Evolutionary conservation across 2,888 invertebrate species (phyloP).

Genomic region (Sericinus montela): DNA sequence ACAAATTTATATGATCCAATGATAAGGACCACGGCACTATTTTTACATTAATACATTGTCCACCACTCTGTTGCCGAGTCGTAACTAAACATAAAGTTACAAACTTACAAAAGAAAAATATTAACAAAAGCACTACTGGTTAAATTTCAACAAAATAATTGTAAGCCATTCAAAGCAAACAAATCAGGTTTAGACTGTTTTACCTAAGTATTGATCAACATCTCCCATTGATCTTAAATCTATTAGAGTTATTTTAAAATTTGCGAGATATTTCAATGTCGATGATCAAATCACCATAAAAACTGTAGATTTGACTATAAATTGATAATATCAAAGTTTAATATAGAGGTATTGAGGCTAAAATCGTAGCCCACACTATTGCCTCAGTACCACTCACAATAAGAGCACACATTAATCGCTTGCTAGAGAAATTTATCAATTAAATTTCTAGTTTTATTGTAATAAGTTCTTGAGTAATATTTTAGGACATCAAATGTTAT

Average conservation of each 20-base stretch:
- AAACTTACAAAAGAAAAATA: slow-evolving; percentile 56
- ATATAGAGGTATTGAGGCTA: slow-evolving; percentile 8
- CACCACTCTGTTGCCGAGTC: slow-evolving; percentile 72
- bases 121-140: slow-evolving; percentile 71
- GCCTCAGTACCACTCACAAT: slow-evolving; percentile 2
- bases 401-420: slow-evolving; percentile 4
- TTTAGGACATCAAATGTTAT: not conserved
- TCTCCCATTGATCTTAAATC: slow-evolving; percentile 8
- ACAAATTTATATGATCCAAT: slow-evolving; percentile 55
- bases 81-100: slow-evolving; percentile 53
- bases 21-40: slow-evolving; percentile 46
- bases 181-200: slow-evolving; percentile 35
- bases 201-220: slow-evolving; percentile 7
- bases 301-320: slow-evolving; percentile 40
- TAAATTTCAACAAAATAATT: slow-evolving; percentile 55
- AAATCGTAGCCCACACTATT: slow-evolving; percentile 18
- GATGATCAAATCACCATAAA: slow-evolving; percentile 49
- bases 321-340: slow-evolving; percentile 35
- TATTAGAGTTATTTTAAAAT: slow-evolving; percentile 8
- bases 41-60: slow-evolving; percentile 45
- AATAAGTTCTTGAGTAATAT: not conserved
- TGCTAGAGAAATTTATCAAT: not conserved
- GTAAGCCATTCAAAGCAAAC: slow-evolving; percentile 59
- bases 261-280: slow-evolving; percentile 21
- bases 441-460: not conserved